Evolutionary conservation across 2,113 vertebrate genomes (phyloP), one percentile per base, ranked within the genome.

Genomic region (Stegastes partitus): DNA sequence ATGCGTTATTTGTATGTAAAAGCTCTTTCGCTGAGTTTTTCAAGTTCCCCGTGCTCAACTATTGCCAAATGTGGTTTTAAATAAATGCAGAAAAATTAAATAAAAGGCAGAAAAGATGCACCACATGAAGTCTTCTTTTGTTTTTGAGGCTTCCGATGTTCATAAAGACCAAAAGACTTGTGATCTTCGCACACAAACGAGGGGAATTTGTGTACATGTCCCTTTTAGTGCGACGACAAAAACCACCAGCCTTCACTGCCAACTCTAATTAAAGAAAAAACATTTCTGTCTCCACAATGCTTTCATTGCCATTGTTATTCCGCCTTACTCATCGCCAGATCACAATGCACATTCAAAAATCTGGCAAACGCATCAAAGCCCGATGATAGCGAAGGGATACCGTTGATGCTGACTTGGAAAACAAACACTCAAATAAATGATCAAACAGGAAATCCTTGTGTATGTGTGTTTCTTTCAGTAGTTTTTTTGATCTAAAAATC

Each of bases 321-420:
- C 59, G 45, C 34, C 25, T 1, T 49, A 15, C 64, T 81, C 77
- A 45, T 69, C 28, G 12, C 75, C 58, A 61, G 68, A 75, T 79
- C 49, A 67, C 65, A 57, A 79, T 65, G 57, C 69, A 62, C 18
- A 70, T 50, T 64, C 44, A 58, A 77, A 77, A 68, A 67, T 26
- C 23, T 88, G 84, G 84, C 82, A 44, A 23, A 49, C 21, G 23
- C 84, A 81, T 90, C 76, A 88, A 87, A 91, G 86, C 0, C 18
- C 19, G 5, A 28, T 26, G 76, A 87, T 66, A 82, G 78, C 25
- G 54, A 79, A 53, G 50, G 50, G 66, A 81, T 63, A 79, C 56
- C 56, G 61, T 57, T 85, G 78, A 86, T 80, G 79, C 11, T 9
- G 62, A 79, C 67, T 85, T 87, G 89, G 85, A 90, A 81, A 85